These are phyloP conservation scores for Gisinianus flammeolus DNA, from an alignment of 2,888 invertebrate genomes.

Conservation along the genomic window DNA sequence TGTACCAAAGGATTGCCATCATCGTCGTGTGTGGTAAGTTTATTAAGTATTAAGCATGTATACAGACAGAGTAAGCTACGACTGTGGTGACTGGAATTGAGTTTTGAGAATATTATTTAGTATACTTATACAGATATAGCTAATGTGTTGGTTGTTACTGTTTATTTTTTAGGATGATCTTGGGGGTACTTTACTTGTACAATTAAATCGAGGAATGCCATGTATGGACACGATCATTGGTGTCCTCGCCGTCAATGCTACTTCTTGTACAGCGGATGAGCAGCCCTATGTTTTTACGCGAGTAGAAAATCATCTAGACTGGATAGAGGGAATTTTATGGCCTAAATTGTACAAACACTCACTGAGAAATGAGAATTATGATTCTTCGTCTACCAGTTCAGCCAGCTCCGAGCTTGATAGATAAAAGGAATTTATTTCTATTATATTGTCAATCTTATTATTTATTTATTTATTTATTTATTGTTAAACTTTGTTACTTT, in stretches of 20 bases:
- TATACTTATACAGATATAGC: neutral
- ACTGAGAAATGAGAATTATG: neutral
- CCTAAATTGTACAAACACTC: slow-evolving; percentile 14
- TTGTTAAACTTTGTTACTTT: neutral
- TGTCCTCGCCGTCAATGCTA: slow-evolving; percentile 16
- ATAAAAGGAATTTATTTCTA: neutral
- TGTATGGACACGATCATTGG: slow-evolving; percentile 26
- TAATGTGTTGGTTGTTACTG: neutral
- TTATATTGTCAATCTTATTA: neutral
- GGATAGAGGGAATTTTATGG: slow-evolving; percentile 29
- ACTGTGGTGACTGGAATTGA: too few relatives aligned
- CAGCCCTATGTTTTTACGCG: slow-evolving; percentile 22
- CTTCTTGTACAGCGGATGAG: neutral
- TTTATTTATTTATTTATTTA: neutral
- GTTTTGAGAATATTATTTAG: neutral
- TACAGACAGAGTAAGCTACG: too few relatives aligned
- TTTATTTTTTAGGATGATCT: slow-evolving; percentile 14
- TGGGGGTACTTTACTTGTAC: slow-evolving; percentile 10
- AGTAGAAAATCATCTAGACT: slow-evolving; percentile 29
- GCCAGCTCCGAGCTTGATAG: neutral
- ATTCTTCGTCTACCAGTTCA: neutral
- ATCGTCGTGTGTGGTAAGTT: slow-evolving; percentile 24
- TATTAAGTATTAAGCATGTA: neutral
- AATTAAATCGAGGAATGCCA: slow-evolving; percentile 10
- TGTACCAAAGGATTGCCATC: slow-evolving; percentile 29